Percentiles rank a stretch among this genome's conserved stretches.
Evolutionary conservation across 2,797 vertebrate genomes (phyloP).

Genomic region (Myiotriccus ornatus): DNA sequence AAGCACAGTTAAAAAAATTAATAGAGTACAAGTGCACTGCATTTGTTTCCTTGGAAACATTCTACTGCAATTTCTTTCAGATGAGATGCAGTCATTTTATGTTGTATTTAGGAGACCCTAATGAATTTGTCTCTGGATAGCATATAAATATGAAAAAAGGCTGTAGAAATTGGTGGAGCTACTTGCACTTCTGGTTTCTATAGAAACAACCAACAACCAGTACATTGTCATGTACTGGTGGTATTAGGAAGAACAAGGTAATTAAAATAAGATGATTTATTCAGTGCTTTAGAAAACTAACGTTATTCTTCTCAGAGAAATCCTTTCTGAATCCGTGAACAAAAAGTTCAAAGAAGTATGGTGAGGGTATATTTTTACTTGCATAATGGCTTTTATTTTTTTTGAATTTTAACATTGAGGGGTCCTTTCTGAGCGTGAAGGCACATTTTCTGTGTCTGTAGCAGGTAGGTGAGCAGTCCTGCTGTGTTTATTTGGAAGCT

Average conservation of each 20-base stretch:
- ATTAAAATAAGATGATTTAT: constrained; percentile 44
- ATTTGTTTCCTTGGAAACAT: constrained; percentile 77
- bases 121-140: constrained; percentile 68
- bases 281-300: neutral
- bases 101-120: constrained; percentile 56
- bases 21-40: constrained; percentile 62
- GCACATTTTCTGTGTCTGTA: neutral
- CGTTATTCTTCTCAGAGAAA: neutral
- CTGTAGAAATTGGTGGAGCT: constrained; percentile 40
- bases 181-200: constrained; percentile 72
- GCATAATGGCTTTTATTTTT: neutral
- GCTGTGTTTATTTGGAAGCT: neutral
- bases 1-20: constrained; percentile 67
- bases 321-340: neutral
- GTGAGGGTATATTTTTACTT: neutral
- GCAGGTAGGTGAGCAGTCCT: neutral
- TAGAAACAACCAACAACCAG: constrained; percentile 70
- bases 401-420: neutral
- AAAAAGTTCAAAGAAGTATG: neutral
- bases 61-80: constrained; percentile 68
- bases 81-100: constrained; percentile 71
- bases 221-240: constrained; percentile 25
- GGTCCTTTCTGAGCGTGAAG: neutral
- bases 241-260: constrained; percentile 48
- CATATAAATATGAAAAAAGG: constrained; percentile 63